Evolutionary conservation across 2,888 invertebrate species (phyloP).

Genomic region (Erebia aethiops): DNA sequence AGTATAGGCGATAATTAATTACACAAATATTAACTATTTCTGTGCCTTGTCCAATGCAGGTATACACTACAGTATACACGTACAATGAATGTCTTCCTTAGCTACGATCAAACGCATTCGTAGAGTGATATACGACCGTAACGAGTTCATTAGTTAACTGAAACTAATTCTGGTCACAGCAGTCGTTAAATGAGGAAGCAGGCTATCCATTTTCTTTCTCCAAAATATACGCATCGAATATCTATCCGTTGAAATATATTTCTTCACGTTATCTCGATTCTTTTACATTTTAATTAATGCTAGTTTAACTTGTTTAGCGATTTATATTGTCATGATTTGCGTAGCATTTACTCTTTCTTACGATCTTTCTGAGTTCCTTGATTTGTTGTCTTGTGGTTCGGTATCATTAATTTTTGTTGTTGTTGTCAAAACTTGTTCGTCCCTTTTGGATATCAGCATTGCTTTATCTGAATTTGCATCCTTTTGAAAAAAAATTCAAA

Average conservation of each 20-base stretch:
- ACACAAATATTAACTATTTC: not conserved
- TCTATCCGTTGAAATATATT: not conserved
- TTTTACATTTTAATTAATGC: not conserved
- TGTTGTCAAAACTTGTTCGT: too few relatives aligned
- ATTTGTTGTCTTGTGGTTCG: not conserved
- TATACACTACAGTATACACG: not conserved
- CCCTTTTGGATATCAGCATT: too few relatives aligned
- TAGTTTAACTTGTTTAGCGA: not conserved
- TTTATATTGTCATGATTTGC: not conserved
- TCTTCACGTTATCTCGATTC: not conserved
- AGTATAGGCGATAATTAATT: not conserved
- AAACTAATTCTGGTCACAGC: slow-evolving; percentile 59
- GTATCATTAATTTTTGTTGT: too few relatives aligned
- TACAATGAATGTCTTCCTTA: slow-evolving; percentile 27
- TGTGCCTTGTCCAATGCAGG: not conserved
- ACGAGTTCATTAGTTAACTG: slow-evolving; percentile 66
- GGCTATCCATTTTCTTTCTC: slow-evolving; percentile 53
- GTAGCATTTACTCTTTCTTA: not conserved
- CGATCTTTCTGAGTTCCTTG: not conserved
- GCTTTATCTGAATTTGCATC: too few relatives aligned
- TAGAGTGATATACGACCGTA: slow-evolving; percentile 57
- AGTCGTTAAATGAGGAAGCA: slow-evolving; percentile 59
- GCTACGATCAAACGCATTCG: slow-evolving; percentile 43
- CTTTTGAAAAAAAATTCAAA: too few relatives aligned
- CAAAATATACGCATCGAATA: slow-evolving; percentile 28